These are phyloP conservation scores for Thaumatotibia leucotreta DNA, from an alignment of 1,140 invertebrate species.

Conservation along the genomic window DNA sequence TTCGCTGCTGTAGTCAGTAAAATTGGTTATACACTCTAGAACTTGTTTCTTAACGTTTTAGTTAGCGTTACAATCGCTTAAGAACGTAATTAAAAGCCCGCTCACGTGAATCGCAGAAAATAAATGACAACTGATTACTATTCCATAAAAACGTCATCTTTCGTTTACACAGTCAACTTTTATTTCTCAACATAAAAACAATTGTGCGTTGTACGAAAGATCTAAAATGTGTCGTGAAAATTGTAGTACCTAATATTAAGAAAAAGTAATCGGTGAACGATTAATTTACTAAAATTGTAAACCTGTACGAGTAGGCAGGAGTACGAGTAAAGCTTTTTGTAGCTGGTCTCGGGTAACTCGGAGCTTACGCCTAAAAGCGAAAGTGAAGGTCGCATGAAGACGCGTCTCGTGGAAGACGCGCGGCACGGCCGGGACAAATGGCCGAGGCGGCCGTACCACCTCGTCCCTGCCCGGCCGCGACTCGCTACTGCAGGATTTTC, in stretches of 20 bases:
- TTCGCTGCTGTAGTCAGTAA: not conserved
- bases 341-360: not conserved
- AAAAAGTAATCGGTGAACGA: too few relatives aligned
- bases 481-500: not conserved
- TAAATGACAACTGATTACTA: too few relatives aligned
- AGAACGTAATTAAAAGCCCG: not conserved
- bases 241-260: too few relatives aligned
- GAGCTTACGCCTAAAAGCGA: constrained; percentile 48
- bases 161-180: too few relatives aligned
- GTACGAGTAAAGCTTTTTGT: not conserved
- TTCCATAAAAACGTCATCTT: too few relatives aligned
- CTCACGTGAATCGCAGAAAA: too few relatives aligned
- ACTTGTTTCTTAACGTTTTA: not conserved
- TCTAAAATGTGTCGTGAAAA: too few relatives aligned
- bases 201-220: too few relatives aligned
- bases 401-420: constrained; percentile 7
- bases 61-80: not conserved
- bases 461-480: not conserved
- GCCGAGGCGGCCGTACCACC: not conserved
- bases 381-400: constrained; percentile 53
- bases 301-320: too few relatives aligned
- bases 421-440: not conserved
- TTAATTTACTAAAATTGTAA: too few relatives aligned
- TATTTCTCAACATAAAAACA: too few relatives aligned
- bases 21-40: too few relatives aligned